A percentile compares a stretch with the other conserved stretches of the same genome.
These are phyloP conservation scores for Pseudoips prasinana DNA, from an alignment of 2,888 invertebrate genomes.

Conservation along the genomic window DNA sequence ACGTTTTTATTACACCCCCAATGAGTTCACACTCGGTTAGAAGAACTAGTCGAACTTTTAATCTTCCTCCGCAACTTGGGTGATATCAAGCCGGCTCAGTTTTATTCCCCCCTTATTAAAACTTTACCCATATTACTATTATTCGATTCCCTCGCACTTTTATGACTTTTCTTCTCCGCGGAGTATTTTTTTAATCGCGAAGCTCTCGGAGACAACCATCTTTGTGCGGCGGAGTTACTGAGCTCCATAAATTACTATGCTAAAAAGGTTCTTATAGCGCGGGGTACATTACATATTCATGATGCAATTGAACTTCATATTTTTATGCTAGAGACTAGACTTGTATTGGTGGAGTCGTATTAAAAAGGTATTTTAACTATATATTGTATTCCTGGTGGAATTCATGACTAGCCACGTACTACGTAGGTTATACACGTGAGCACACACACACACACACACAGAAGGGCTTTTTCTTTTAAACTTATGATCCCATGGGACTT, in stretches of 20 bases:
- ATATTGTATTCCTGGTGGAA: no score
- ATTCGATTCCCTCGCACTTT: slow-evolving; percentile 57
- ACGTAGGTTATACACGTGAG: no score
- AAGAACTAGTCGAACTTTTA: slow-evolving; percentile 56
- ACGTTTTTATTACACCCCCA: slow-evolving; percentile 46
- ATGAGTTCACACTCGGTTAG: slow-evolving; percentile 55
- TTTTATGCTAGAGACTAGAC: not conserved
- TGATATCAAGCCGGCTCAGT: slow-evolving; percentile 59
- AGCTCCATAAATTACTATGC: slow-evolving; percentile 4
- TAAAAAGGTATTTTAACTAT: no score
- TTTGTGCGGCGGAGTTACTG: slow-evolving; percentile 2
- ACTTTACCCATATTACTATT: slow-evolving; percentile 70
- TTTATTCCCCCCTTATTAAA: slow-evolving; percentile 68
- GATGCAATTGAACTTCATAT: slow-evolving; percentile 3
- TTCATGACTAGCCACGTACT: no score
- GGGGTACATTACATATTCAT: slow-evolving; percentile 1
- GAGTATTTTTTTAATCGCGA: slow-evolving; percentile 29
- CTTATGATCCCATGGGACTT: no score
- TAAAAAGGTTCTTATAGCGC: slow-evolving; percentile 3
- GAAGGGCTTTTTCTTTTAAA: no score
- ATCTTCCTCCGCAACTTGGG: slow-evolving; percentile 60
- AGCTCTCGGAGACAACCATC: not conserved
- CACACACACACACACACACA: no score
- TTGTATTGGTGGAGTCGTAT: no score
- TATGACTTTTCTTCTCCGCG: slow-evolving; percentile 56